Evolutionary conservation across 2,797 vertebrate species (phyloP), one percentile per base, ranked within the genome.

Genomic region (Glossophaga mutica): DNA sequence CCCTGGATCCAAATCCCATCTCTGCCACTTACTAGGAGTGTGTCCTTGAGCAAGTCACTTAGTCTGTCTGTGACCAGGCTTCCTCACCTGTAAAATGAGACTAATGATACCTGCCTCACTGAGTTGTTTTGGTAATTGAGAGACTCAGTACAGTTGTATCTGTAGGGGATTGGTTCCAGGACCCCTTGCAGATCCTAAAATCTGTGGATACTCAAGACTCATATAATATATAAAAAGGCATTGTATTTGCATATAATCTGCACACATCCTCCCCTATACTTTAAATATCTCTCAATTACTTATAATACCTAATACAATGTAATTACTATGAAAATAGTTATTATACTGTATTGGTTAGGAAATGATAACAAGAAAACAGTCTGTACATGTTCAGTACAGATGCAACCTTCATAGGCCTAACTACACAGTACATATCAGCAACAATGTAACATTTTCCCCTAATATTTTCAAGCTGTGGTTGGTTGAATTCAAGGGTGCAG

Each of bases 71-170:
- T 90, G 24, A 12, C 92, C 26, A 37, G 26, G 8, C 90, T 96
- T 95, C 62, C 55, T 91, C 68, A 91, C 76, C 59, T 91, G 42
- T 79, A 48, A 87, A 94, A 44, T 91, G 74, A 37, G 6, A 48
- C 21, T 55, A 62, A 52, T 86, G 70, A 44, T 70, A 86, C 37
- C 62, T 94, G 34, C 44, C 71, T 89, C 46, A 62, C n/a, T 62
- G 39, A 32, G 76, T 79, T 90, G 34, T 87, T 91, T 84, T 39
- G 44, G 82, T 84, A n/a, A 57, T 59, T 74, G 44, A 94, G 55
- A 92, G 44, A 74, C 39, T 37, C 85, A 90, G 24, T 78, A 42
- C 55, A 57, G 34, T 79, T 55, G 8, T 81, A 32, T 59, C 24
- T 57, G 52, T 59, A 59, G 52, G 37, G 15, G 37, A 81, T 39